Conservation (phyloP, 2,113 vertebrate genomes). For the Varanus komodoensis region DNA sequence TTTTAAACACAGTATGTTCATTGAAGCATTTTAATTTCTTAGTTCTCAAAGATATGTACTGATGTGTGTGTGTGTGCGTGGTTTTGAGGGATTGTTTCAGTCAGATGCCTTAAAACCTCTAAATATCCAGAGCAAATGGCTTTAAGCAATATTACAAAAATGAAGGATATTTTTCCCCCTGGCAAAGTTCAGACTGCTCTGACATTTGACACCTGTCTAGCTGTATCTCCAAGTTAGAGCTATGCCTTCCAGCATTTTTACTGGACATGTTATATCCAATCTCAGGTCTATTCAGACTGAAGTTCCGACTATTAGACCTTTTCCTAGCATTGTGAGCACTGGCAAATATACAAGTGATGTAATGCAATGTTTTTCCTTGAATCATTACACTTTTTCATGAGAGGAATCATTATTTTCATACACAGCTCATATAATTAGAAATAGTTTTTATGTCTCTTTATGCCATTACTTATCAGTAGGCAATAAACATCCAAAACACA, state of each 20-base stretch:
- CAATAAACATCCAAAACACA: neutral
- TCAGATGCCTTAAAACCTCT: neutral
- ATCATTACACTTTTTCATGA: constrained; percentile 38
- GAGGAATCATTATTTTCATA: constrained; percentile 32
- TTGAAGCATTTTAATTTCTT: neutral
- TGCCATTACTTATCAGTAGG: neutral
- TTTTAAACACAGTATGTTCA: neutral
- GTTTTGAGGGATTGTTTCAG: neutral
- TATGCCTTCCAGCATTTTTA: constrained; percentile 31
- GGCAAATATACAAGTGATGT: neutral
- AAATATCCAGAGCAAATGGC: neutral
- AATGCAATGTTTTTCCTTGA: neutral
- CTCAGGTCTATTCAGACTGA: neutral
- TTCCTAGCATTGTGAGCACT: neutral
- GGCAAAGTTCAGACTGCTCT: neutral
- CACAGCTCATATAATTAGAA: constrained; percentile 5
- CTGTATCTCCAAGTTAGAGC: constrained; percentile 11
- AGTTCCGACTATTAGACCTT: neutral
- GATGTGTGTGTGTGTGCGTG: no score
- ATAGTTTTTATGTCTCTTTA: constrained; percentile 19
- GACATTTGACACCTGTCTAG: constrained; percentile 34
- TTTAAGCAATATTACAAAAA: neutral
- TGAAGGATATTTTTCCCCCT: neutral
- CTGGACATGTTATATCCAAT: neutral
- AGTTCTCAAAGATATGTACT: neutral